Evolutionary conservation across 2,113 vertebrate species (phyloP).

Genomic region (Sylvicapra grimmia): DNA sequence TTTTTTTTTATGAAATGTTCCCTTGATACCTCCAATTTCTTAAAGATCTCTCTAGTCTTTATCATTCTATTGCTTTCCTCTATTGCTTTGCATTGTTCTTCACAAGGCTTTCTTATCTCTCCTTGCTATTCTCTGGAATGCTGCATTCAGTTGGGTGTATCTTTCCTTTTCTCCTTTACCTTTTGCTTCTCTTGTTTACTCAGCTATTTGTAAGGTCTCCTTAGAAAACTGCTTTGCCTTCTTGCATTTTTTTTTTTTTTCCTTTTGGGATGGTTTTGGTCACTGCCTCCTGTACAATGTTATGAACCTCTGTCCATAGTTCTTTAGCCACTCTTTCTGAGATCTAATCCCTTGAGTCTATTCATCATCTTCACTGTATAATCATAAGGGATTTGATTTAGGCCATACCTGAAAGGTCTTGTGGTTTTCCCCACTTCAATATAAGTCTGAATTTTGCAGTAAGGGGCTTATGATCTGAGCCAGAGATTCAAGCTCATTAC

Average conservation of each 20-base stretch:
- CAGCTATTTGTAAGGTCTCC: not conserved
- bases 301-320: not conserved
- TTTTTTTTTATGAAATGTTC: not conserved
- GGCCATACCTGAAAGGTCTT: not conserved
- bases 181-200: not conserved
- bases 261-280: not conserved
- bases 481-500: not conserved
- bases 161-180: not conserved
- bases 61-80: not conserved
- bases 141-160: not conserved
- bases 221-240: not conserved
- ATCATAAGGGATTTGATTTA: not conserved
- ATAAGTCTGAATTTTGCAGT: not conserved
- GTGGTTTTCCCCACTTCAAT: not conserved
- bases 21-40: not conserved
- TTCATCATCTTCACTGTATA: not conserved
- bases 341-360: not conserved
- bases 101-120: not conserved
- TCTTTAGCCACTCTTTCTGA: not conserved
- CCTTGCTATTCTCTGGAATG: not conserved
- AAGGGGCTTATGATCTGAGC: not conserved
- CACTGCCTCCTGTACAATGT: not conserved
- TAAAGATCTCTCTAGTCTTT: not conserved
- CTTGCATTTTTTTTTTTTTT: not conserved
- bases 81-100: not conserved